Evolutionary conservation across 2,113 vertebrate species (phyloP).

Genomic region (Trichomycterus rosablanca): DNA sequence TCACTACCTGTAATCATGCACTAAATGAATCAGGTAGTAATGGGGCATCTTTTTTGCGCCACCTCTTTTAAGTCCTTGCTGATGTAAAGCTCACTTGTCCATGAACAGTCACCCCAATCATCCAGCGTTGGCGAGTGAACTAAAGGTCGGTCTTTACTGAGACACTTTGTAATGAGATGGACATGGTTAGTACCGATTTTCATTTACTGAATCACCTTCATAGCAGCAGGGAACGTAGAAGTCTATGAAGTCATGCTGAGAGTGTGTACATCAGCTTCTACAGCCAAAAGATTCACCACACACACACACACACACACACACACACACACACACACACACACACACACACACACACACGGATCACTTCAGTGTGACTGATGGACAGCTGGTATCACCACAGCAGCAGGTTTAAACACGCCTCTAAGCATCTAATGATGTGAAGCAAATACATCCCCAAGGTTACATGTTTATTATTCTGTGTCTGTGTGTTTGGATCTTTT

Average conservation of each 20-base stretch:
- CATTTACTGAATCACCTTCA: neutral
- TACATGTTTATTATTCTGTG: conserved; percentile 25
- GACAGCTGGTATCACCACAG: conserved; percentile 37
- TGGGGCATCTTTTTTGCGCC: no score
- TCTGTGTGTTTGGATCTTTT: conserved; percentile 22
- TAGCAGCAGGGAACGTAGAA: neutral
- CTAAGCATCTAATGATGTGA: conserved; percentile 41
- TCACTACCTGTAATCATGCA: no score
- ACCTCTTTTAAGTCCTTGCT: no score
- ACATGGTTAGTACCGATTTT: neutral
- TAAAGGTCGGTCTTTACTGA: neutral
- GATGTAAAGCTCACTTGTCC: no score
- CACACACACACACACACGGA: neutral
- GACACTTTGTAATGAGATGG: neutral
- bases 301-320: neutral
- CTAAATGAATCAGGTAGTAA: no score
- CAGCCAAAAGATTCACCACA: neutral
- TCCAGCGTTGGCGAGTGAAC: conserved; percentile 7
- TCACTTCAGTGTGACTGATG: conserved; percentile 5
- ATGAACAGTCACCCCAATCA: no score
- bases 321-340: neutral
- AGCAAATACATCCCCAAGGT: conserved; percentile 32
- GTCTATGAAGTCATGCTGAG: neutral
- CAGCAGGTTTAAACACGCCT: conserved; percentile 28
- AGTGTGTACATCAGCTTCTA: neutral